These are phyloP conservation scores for Lacerta bilineata DNA, from an alignment of 2,797 vertebrate species.

Conservation along the genomic window DNA sequence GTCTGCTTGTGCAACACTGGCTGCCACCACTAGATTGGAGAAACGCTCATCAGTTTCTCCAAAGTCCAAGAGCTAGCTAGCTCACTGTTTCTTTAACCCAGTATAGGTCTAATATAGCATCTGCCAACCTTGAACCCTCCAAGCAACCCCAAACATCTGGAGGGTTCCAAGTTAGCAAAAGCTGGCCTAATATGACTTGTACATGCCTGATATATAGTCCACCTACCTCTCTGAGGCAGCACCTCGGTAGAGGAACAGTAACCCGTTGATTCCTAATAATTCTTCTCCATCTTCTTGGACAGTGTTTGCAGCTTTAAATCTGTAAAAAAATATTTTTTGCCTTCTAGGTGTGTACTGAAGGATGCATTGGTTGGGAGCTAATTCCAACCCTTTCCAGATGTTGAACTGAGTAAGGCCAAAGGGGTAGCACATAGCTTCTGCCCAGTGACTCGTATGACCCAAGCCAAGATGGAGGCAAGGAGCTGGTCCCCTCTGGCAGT, in stretches of 20 bases:
- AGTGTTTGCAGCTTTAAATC: slow-evolving; percentile 55
- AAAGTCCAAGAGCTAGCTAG: slow-evolving; percentile 2
- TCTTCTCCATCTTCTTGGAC: slow-evolving; percentile 22
- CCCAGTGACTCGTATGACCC: background rate
- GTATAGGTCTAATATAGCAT: no score
- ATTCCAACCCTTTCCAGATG: background rate
- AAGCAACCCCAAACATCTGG: no score
- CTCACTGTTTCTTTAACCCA: no score
- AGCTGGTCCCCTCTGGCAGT: background rate
- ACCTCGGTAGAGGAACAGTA: slow-evolving; percentile 70
- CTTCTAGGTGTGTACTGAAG: background rate
- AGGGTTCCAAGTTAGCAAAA: no score
- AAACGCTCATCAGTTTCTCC: slow-evolving; percentile 13
- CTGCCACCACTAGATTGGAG: background rate
- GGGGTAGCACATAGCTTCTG: background rate
- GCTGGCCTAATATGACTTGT: background rate
- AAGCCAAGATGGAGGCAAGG: background rate
- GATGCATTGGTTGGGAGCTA: background rate
- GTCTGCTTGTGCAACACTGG: background rate
- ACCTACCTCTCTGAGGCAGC: slow-evolving; percentile 70
- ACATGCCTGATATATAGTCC: background rate
- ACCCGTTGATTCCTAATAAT: slow-evolving; percentile 70
- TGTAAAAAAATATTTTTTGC: slow-evolving; percentile 57
- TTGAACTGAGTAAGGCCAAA: slow-evolving; percentile 11
- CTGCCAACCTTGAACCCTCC: no score